These are phyloP conservation scores for Drosophila paracracens DNA, from an alignment of 2,888 invertebrate species.

Conservation along the genomic window DNA sequence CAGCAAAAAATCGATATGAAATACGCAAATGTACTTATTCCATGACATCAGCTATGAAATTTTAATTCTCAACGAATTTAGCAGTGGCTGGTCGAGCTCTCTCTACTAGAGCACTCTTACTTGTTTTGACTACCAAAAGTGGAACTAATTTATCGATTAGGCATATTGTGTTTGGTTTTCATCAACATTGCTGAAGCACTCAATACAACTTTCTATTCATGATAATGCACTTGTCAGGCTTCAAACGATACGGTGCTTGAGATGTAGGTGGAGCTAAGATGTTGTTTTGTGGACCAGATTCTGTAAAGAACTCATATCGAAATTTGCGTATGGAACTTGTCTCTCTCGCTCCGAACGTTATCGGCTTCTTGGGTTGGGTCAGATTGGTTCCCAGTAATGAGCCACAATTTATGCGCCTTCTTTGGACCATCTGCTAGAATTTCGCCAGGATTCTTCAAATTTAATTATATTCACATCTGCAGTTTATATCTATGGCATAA, in stretches of 20 bases:
- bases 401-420: background rate
- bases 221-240: background rate
- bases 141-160: background rate
- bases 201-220: background rate
- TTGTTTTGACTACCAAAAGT: background rate
- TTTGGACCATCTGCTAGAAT: background rate
- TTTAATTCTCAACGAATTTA: background rate
- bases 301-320: background rate
- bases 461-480: background rate
- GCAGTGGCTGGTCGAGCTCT: background rate
- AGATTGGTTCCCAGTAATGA: background rate
- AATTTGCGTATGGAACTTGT: background rate
- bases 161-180: background rate
- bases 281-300: conserved; percentile 26
- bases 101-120: background rate
- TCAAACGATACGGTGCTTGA: background rate
- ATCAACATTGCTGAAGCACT: background rate
- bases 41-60: background rate
- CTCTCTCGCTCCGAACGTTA: background rate
- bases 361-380: too few relatives aligned
- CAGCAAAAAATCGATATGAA: background rate
- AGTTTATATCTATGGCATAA: background rate
- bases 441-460: background rate
- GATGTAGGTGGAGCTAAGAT: background rate
- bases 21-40: background rate